A percentile compares a stretch with the other conserved stretches of the same genome.
phyloP scores from a whole-genome alignment of 2,797 vertebrate genomes.

The Coreius guichenoti region DNA sequence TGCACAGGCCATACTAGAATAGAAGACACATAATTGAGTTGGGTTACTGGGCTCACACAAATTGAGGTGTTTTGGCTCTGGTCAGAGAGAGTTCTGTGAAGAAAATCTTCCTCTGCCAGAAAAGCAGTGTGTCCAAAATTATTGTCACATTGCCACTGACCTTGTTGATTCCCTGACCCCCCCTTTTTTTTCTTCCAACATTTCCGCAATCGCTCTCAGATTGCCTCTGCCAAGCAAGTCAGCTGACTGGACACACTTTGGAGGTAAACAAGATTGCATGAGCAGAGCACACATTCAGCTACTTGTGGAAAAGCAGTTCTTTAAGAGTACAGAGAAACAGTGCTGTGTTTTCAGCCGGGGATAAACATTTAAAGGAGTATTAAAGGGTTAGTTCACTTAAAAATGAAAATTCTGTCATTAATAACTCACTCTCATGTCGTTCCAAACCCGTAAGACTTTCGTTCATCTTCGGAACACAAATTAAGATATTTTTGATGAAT shows the following conservation, averaged over 20 bases:
- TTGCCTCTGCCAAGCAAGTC: conserved; percentile 98
- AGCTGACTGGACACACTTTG: conserved; percentile 99
- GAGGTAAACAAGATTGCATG: conserved; percentile 84
- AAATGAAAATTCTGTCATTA: background rate
- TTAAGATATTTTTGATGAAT: too few species aligned
- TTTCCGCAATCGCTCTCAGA: conserved; percentile 74
- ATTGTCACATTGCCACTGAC: conserved; percentile 40
- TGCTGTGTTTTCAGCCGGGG: background rate
- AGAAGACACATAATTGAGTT: conserved; percentile 48
- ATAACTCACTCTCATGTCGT: background rate
- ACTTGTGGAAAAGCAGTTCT: background rate
- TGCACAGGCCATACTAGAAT: conserved; percentile 1
- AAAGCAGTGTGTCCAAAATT: conserved; percentile 24
- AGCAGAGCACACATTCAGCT: conserved; percentile 16
- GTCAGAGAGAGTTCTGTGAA: conserved; percentile 41
- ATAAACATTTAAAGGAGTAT: conserved; percentile 16
- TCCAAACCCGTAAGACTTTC: background rate
- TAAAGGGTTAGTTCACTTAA: background rate
- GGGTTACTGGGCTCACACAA: conserved; percentile 18
- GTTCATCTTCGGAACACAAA: too few species aligned
- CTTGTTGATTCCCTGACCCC: conserved; percentile 29
- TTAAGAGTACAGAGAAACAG: background rate
- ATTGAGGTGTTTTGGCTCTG: conserved; percentile 13
- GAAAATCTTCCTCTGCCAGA: conserved; percentile 26
- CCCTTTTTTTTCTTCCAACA: conserved; percentile 35